Evolutionary conservation across 1,140 invertebrate genomes (phyloP).

Genomic region (Anagrus nilaparvatae): DNA sequence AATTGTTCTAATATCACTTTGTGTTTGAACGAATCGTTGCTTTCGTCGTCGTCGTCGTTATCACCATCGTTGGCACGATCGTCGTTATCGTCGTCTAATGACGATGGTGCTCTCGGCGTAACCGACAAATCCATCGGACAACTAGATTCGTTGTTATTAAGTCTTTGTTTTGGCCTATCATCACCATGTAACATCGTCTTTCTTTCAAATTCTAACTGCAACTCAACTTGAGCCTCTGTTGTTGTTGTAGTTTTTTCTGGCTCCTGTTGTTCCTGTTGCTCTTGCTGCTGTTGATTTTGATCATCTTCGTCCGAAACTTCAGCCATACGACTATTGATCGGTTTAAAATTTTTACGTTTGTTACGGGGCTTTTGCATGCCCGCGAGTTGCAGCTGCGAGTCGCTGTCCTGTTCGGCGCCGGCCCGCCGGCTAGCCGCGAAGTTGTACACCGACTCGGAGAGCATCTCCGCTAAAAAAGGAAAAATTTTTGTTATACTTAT

Average conservation of each 20-base stretch:
- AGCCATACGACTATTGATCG: conserved; percentile 45
- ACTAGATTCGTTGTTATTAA: conserved; percentile 40
- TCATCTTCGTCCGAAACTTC: conserved; percentile 40
- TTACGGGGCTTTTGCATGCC: conserved; percentile 39
- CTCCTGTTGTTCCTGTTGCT: conserved; percentile 25
- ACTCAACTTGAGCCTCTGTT: conserved; percentile 26
- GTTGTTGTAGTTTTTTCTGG: conserved; percentile 28
- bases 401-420: conserved; percentile 38
- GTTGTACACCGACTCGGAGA: conserved; percentile 42
- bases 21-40: conserved; percentile 36
- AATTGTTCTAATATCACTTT: conserved; percentile 39
- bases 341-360: conserved; percentile 49
- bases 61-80: no score
- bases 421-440: conserved; percentile 37
- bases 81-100: conserved; percentile 23
- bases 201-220: conserved; percentile 32
- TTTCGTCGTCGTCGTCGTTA: conserved; percentile 31
- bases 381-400: conserved; percentile 28
- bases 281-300: conserved; percentile 23
- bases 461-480: conserved; percentile 37
- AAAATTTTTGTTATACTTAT: no score
- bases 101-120: conserved; percentile 35
- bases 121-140: conserved; percentile 40
- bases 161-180: conserved; percentile 26
- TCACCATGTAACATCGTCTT: conserved; percentile 27